Conservation (phyloP, 2,888 invertebrate genomes). For the Cryptophagus acutangulus region DNA sequence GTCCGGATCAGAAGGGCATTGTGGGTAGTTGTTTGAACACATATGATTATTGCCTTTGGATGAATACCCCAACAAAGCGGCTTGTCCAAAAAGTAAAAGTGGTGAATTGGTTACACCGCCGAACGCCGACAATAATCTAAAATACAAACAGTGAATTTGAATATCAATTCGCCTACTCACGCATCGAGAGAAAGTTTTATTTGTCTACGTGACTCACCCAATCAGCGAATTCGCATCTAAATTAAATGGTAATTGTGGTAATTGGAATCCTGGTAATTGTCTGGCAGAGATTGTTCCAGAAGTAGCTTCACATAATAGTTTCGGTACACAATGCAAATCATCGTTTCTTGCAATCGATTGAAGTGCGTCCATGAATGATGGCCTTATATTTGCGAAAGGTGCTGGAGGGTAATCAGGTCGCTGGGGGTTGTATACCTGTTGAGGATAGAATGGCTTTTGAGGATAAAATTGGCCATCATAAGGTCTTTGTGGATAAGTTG, state of each 20-base stretch:
- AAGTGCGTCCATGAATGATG: slow-evolving; percentile 49
- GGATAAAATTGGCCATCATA: background rate
- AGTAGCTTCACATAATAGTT: slow-evolving; percentile 74
- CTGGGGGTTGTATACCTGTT: background rate
- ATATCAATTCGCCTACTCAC: background rate
- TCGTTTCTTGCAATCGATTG: slow-evolving; percentile 65
- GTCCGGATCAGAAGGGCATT: slow-evolving; percentile 69
- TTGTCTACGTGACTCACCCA: slow-evolving; percentile 50
- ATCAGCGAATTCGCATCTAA: slow-evolving; percentile 54
- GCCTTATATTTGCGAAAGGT: slow-evolving; percentile 10
- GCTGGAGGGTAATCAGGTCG: slow-evolving; percentile 2
- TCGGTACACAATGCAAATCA: slow-evolving; percentile 73
- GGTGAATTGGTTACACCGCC: slow-evolving; percentile 57
- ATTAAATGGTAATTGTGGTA: slow-evolving; percentile 40
- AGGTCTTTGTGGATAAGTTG: slow-evolving; percentile 1
- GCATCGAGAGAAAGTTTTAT: slow-evolving; percentile 3
- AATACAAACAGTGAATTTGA: slow-evolving; percentile 12
- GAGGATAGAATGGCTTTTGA: background rate
- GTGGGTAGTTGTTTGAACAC: slow-evolving; percentile 64
- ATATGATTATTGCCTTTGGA: slow-evolving; percentile 55
- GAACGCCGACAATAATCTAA: slow-evolving; percentile 25
- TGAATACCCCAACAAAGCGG: slow-evolving; percentile 68
- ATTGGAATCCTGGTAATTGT: too few relatives aligned
- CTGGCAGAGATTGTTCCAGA: slow-evolving; percentile 47
- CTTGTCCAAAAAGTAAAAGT: slow-evolving; percentile 67